Conservation (phyloP, 2,113 vertebrate genomes). For the Tichodroma muraria region DNA sequence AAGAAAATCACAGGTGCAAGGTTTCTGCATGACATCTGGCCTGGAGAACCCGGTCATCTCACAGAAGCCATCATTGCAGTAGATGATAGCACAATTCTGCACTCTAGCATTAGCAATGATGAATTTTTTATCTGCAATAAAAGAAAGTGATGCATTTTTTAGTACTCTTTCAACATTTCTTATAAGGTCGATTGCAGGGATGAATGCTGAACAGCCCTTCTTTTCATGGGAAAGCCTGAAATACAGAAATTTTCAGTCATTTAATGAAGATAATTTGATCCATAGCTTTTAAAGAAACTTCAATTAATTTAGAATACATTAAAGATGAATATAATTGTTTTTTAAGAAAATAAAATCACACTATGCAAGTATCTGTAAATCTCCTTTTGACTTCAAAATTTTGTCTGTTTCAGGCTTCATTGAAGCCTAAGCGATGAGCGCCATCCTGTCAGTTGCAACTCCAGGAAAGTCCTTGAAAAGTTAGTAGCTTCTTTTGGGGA, state of each 20-base stretch:
- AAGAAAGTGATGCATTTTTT: conserved; percentile 61
- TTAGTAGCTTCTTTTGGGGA: not conserved
- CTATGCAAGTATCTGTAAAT: not conserved
- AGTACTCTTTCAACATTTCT: conserved; percentile 45
- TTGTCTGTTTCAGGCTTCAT: not conserved
- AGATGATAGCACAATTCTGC: conserved; percentile 98
- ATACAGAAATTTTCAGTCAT: not conserved
- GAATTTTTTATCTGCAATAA: conserved; percentile 94
- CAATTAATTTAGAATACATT: not conserved
- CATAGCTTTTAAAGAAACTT: not conserved
- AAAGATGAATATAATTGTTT: not conserved
- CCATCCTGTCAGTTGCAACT: not conserved
- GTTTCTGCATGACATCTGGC: conserved; percentile 97
- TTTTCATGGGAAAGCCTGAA: not conserved
- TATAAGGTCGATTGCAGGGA: not conserved
- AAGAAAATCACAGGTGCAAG: conserved; percentile 97
- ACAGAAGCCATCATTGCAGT: conserved; percentile 98
- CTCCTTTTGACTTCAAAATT: not conserved
- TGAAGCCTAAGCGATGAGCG: not conserved
- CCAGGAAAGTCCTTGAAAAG: not conserved
- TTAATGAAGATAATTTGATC: not conserved
- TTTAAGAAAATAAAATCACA: not conserved
- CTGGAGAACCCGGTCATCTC: conserved; percentile 99
- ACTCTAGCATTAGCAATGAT: conserved; percentile 98
- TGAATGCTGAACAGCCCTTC: conserved; percentile 4